Evolutionary conservation across 2,113 vertebrate species (phyloP), one percentile per base, ranked within the genome.

Genomic region (Serinus canaria): DNA sequence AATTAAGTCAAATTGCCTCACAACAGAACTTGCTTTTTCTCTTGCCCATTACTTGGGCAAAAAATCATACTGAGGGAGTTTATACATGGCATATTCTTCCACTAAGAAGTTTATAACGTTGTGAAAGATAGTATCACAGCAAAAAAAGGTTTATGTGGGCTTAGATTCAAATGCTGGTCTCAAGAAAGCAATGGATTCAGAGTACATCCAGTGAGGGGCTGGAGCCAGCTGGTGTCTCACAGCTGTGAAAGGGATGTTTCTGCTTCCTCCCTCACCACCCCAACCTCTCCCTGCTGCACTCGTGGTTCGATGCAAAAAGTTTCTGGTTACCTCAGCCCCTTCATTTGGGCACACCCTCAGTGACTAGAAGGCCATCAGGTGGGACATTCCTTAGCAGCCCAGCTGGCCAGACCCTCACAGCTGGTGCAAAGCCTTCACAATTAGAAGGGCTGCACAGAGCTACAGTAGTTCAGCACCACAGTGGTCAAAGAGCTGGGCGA

Each of bases 261-360:
- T 83, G 58, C 49, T 89, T 62, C 69, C 21, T 62, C 63, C 47
- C 27, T 85, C 66, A 50, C 28, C 2, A 1, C 10, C 11, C 56
- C 74, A 87, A 3, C 35, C 15, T 82, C 47, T 78, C 35, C 56
- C 31, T 50, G 52, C 25, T 31, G 28, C 74, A 16, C 47, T 43
- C 4, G 0, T 2, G 0, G 1, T 33, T 59, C 0, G 0, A 24
- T 75, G 30, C 62, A 67, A 23, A 46, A 68, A 37, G 33, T 30
- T 18, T 44, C 28, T 1, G 1, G 33, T 83, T 62, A 21, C 35
- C 53, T 50, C 74, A 90, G 44, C 7, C 28, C n/a, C 43, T 49
- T 82, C 18, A 22, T 46, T 46, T 1, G 0, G 17, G 23, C 47
- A 46, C 10, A 6, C 9, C 0, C 0, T 33, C 84, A 53, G 15